Percentiles rank a stretch among this genome's conserved stretches.
Evolutionary conservation across 2,113 vertebrate genomes (phyloP).

Genomic region (Rostratula benghalensis): DNA sequence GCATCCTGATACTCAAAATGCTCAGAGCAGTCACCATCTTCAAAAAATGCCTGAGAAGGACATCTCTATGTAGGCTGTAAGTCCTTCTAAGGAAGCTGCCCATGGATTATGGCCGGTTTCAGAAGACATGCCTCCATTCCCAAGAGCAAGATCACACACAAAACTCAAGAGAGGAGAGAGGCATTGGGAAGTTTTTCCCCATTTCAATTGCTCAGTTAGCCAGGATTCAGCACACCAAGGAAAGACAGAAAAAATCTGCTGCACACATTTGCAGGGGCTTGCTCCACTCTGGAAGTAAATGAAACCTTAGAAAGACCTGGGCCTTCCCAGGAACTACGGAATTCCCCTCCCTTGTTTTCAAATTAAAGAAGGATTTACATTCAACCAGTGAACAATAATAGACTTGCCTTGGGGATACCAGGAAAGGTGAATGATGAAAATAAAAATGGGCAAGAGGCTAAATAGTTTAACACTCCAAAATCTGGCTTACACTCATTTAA

Average conservation of each 20-base stretch:
- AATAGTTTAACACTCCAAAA: background rate
- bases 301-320: background rate
- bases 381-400: background rate
- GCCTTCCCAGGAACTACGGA: background rate
- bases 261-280: background rate
- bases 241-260: background rate
- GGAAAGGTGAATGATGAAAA: background rate
- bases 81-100: background rate
- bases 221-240: background rate
- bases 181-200: accelerated
- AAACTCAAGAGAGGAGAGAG: background rate
- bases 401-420: background rate
- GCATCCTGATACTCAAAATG: background rate
- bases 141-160: background rate
- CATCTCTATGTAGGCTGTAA: background rate
- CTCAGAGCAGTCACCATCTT: background rate
- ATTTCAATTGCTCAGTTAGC: background rate
- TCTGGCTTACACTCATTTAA: background rate
- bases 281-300: background rate
- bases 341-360: background rate
- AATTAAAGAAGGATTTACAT: background rate
- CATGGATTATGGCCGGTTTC: background rate
- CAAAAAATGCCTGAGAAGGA: background rate
- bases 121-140: background rate
- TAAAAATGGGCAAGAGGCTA: background rate